These are phyloP conservation scores for Aegotheles bennettii DNA, from an alignment of 2,113 vertebrate genomes.

Conservation along the genomic window DNA sequence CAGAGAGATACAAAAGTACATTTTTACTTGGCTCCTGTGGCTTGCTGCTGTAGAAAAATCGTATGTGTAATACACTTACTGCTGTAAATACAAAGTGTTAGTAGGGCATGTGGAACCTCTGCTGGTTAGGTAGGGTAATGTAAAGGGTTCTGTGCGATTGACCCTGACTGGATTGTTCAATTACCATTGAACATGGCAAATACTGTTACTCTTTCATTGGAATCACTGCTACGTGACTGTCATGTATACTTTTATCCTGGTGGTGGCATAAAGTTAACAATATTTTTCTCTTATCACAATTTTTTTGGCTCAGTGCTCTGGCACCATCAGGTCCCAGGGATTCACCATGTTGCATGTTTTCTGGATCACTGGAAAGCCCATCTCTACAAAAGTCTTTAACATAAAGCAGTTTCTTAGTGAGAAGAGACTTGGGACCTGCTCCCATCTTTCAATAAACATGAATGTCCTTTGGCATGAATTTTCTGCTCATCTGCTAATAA, in stretches of 20 bases:
- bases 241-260: background rate
- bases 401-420: background rate
- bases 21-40: background rate
- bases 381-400: background rate
- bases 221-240: background rate
- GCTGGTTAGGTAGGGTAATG: background rate
- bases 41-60: background rate
- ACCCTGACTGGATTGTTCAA: background rate
- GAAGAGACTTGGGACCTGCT: background rate
- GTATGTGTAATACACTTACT: background rate
- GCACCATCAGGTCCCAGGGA: background rate
- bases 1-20: background rate
- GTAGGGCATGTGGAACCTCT: background rate
- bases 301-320: background rate
- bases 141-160: background rate
- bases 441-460: background rate
- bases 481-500: background rate
- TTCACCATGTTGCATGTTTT: background rate
- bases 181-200: background rate
- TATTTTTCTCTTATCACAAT: rapidly evolving
- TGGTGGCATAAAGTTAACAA: background rate
- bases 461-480: background rate
- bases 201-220: background rate
- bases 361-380: background rate
- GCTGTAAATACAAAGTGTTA: background rate